Conservation (phyloP, 2,888 invertebrate genomes). For the Xylophagus ater region DNA sequence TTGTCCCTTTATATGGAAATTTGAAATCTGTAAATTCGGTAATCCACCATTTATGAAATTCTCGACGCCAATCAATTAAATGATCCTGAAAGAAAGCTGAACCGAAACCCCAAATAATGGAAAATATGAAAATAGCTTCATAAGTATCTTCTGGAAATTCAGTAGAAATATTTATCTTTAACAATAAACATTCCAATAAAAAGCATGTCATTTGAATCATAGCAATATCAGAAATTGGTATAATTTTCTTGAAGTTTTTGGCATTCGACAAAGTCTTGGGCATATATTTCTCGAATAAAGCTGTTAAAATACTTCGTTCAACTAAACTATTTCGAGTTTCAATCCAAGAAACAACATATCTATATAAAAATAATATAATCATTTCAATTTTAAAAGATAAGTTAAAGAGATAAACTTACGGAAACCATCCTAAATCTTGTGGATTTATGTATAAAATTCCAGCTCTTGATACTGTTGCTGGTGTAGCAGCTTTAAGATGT, state of each 20-base stretch:
- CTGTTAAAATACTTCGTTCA: constrained; percentile 70
- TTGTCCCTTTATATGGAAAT: constrained; percentile 70
- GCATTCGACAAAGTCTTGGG: constrained; percentile 71
- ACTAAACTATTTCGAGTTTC: constrained; percentile 62
- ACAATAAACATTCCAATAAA: constrained; percentile 76
- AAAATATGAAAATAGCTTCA: constrained; percentile 87
- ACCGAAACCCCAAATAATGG: constrained; percentile 88
- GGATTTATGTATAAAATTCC: constrained; percentile 92
- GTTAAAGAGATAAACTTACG: constrained; percentile 46
- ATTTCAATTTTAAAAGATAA: neutral
- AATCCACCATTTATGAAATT: constrained; percentile 93
- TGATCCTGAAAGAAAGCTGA: constrained; percentile 84
- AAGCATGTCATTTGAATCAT: constrained; percentile 84
- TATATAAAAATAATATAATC: constrained; percentile 26
- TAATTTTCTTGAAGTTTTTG: constrained; percentile 74
- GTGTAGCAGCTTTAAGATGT: constrained; percentile 82
- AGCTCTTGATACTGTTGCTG: constrained; percentile 90
- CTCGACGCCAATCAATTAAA: constrained; percentile 81
- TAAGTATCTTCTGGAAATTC: constrained; percentile 69
- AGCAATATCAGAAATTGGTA: constrained; percentile 81
- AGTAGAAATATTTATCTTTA: constrained; percentile 59
- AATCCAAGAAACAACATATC: constrained; percentile 85
- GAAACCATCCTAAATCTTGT: constrained; percentile 90
- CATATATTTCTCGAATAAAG: constrained; percentile 90
- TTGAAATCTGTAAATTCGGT: constrained; percentile 88